Conservation (phyloP, 2,888 invertebrate species). For the Poecilus cupreus region DNA sequence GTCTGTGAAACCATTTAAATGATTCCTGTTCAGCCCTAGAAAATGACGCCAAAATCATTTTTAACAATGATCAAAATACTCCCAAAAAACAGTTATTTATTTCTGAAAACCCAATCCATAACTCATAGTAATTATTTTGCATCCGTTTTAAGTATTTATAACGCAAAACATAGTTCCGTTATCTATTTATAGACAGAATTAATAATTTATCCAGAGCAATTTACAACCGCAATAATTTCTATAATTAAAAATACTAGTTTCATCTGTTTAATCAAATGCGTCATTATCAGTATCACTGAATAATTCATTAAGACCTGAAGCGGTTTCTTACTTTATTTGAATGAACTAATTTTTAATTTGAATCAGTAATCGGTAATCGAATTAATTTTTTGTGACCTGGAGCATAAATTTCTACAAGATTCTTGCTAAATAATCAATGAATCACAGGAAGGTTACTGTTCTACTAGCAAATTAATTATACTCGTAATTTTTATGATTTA, state of each 20-base stretch:
- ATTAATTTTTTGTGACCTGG: not conserved
- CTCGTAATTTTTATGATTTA: too few species aligned
- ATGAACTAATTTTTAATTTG: not conserved
- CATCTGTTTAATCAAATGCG: constrained; percentile 2
- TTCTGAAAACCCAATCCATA: not conserved
- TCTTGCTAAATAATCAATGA: not conserved
- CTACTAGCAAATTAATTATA: too few species aligned
- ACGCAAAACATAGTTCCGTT: not conserved
- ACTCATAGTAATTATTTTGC: not conserved
- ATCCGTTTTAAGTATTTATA: constrained; percentile 2
- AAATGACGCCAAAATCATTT: not conserved
- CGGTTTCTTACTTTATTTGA: not conserved
- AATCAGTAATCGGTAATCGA: not conserved
- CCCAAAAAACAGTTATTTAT: not conserved
- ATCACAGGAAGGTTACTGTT: not conserved
- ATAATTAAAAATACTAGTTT: constrained; percentile 3
- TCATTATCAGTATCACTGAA: not conserved
- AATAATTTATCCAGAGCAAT: constrained; percentile 9
- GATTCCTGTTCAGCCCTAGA: not conserved
- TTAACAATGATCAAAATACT: not conserved
- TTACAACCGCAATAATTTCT: not conserved
- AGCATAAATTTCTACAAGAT: not conserved
- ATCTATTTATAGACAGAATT: constrained; percentile 16
- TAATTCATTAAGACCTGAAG: not conserved
- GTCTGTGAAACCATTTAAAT: not conserved